These are phyloP conservation scores for Sebastes paucispinis DNA, from an alignment of 2,797 vertebrate genomes.

Conservation along the genomic window DNA sequence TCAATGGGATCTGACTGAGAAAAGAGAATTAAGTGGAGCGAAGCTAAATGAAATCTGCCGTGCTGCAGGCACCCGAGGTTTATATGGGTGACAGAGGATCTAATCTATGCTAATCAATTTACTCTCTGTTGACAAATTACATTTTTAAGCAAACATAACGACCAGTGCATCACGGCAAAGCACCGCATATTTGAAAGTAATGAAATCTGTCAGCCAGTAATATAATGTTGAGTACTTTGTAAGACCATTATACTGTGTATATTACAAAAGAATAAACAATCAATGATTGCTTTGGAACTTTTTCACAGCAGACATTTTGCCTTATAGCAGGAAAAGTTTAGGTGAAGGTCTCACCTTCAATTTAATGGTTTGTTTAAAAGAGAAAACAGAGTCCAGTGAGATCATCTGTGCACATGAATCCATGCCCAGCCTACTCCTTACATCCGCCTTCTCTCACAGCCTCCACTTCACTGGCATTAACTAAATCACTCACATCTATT, in stretches of 20 bases:
- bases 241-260: background rate
- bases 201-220: background rate
- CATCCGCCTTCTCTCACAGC: conserved; percentile 5
- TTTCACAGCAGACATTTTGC: background rate
- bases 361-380: background rate
- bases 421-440: background rate
- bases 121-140: conserved; percentile 28
- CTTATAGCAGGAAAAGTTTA: background rate
- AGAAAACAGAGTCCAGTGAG: background rate
- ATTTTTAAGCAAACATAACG: conserved; percentile 16
- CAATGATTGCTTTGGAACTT: background rate
- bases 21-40: conserved; percentile 40
- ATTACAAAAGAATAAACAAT: background rate
- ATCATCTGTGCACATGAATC: no score
- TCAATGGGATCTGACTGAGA: conserved; percentile 27
- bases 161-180: background rate
- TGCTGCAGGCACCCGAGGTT: conserved; percentile 18
- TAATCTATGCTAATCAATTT: conserved; percentile 56
- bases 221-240: background rate
- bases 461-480: conserved; percentile 9
- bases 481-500: conserved; percentile 10
- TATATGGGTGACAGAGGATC: conserved; percentile 34
- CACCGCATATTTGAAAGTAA: background rate
- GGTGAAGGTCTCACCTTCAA: background rate
- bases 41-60: conserved; percentile 49